These are phyloP conservation scores for Cepaea nemoralis DNA, from an alignment of 1,140 invertebrate species.

Conservation along the genomic window DNA sequence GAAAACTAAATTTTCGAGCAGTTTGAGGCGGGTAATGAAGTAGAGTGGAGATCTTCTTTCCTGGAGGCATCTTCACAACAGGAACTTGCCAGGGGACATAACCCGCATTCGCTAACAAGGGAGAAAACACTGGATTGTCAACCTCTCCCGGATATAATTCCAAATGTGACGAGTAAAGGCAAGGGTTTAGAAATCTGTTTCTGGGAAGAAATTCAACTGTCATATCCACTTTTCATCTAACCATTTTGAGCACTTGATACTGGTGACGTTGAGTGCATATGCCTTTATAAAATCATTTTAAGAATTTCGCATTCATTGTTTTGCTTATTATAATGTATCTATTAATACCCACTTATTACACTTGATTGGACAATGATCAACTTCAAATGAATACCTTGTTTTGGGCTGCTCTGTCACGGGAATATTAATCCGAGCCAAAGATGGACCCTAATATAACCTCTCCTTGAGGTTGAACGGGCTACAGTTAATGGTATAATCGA, in stretches of 20 bases:
- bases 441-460: no score
- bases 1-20: neutral
- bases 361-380: no score
- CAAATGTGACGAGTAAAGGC: neutral
- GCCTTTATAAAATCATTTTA: no score
- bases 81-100: slow-evolving; percentile 21
- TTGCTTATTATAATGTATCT: neutral
- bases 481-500: no score
- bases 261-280: neutral
- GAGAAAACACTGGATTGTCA: slow-evolving; percentile 10
- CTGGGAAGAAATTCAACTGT: slow-evolving; percentile 18
- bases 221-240: slow-evolving; percentile 15
- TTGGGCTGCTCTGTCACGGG: no score
- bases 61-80: neutral
- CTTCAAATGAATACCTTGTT: no score
- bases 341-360: no score
- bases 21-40: slow-evolving; percentile 18
- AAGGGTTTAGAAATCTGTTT: neutral
- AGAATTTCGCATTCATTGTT: no score
- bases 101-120: slow-evolving; percentile 25
- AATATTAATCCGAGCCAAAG: no score
- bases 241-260: slow-evolving; percentile 8
- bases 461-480: no score
- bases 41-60: neutral
- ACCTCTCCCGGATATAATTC: neutral